Evolutionary conservation across 2,888 invertebrate genomes (phyloP), one percentile per base, ranked within the genome.

Genomic region (Andricus quercusramuli): DNA sequence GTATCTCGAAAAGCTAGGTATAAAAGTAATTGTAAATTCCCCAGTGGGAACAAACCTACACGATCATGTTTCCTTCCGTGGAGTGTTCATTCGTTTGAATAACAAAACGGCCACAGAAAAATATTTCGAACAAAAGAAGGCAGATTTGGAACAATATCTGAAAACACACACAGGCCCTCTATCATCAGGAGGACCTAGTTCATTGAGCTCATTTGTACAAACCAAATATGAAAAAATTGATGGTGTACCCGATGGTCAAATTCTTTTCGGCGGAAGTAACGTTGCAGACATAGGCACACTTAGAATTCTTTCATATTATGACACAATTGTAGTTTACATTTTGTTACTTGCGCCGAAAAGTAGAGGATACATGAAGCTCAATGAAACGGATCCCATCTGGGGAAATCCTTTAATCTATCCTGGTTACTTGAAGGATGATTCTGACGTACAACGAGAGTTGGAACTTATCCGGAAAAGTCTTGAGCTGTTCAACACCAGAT

Each of bases 21-120:
- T 97, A 80, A 94, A 95, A 44, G 94, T 96, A 47, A 94, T 97
- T 15, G 95, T 95, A 68, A 95, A 97, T 92, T 94, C 95, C 77
- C 96, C 96, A 17, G 97, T 97, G 0, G 97, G 97, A 1, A 94
- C 94, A 90, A 97, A 97, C 92, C 93, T 97, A 77, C 97, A 97
- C 93, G 97, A 97, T 93, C 97, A 97, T 90, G 96, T 97, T 2
- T 85, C 90, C 0, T 93, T 91, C 66, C 86, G 92, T n/a, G 94
- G 93, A 0, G 41, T 93, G 2, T 89, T 91, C 22, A 85, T 90
- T 86, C 91, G 91, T 1, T 80, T 92, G 64, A 91, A 85, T 44
- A 87, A 89, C 78, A 84, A 88, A 47, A 83, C 86, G 0, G 84
- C 86, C 5, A 90, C 91, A 65, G 83, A 85, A 20, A 83, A 91